These are phyloP conservation scores for Pollachius pollachius DNA, from an alignment of 2,113 vertebrate genomes.

Conservation along the genomic window DNA sequence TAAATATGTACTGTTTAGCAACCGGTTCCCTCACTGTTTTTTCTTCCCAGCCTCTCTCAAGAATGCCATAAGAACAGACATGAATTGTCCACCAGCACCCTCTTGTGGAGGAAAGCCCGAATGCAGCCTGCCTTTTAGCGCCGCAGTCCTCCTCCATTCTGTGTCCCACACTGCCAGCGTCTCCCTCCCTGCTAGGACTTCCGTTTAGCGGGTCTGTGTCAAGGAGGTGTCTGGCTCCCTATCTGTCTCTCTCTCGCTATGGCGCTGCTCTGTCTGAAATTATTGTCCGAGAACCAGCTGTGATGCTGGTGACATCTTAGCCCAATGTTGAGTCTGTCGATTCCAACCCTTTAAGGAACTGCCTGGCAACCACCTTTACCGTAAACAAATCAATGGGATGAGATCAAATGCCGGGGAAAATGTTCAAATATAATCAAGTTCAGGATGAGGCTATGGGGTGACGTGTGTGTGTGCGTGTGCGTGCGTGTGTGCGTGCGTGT, in stretches of 20 bases:
- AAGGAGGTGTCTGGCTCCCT: slow-evolving; percentile 46
- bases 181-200: slow-evolving; percentile 42
- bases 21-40: slow-evolving; percentile 15
- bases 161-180: slow-evolving; percentile 26
- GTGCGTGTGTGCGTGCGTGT: no score
- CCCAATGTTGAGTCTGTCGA: slow-evolving; percentile 78
- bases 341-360: slow-evolving; percentile 70
- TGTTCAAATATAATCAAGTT: slow-evolving; percentile 71
- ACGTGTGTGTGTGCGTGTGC: slow-evolving; percentile 17
- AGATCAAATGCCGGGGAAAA: slow-evolving; percentile 73
- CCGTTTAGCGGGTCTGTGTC: slow-evolving; percentile 14
- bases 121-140: slow-evolving; percentile 29
- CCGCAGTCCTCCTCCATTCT: slow-evolving; percentile 27
- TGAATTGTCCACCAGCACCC: slow-evolving; percentile 94
- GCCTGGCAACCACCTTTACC: slow-evolving; percentile 38
- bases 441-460: slow-evolving; percentile 45
- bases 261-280: slow-evolving; percentile 6
- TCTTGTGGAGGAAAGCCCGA: slow-evolving; percentile 84
- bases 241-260: slow-evolving; percentile 28
- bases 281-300: not conserved
- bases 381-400: slow-evolving; percentile 66
- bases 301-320: slow-evolving; percentile 63
- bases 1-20: slow-evolving; percentile 18
- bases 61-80: slow-evolving; percentile 52
- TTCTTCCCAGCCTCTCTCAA: not conserved